Percentiles rank a stretch among this genome's conserved stretches.
Evolutionary conservation across 2,888 invertebrate species (phyloP).

Genomic region (Cheilosia impressa): DNA sequence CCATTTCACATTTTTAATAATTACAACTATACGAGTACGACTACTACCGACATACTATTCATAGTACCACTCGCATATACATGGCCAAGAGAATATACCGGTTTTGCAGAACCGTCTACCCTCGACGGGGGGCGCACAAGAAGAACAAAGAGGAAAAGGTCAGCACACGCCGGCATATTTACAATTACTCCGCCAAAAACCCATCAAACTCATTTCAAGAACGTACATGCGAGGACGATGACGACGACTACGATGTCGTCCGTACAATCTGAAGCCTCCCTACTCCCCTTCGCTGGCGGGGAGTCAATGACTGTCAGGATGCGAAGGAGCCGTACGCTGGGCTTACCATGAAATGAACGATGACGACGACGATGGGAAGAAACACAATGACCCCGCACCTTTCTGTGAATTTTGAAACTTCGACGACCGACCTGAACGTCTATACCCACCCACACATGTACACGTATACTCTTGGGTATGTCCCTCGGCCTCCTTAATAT

Average conservation of each 20-base stretch:
- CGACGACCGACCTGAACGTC: conserved; percentile 44
- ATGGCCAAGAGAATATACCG: no score
- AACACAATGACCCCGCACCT: conserved; percentile 52
- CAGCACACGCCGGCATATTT: conserved; percentile 17
- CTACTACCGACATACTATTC: no score
- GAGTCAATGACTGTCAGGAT: conserved; percentile 48
- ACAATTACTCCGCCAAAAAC: conserved; percentile 51
- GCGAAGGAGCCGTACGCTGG: conserved; percentile 7
- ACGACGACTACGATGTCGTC: neutral
- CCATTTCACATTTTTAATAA: no score
- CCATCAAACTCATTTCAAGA: conserved; percentile 48
- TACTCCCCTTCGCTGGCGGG: conserved; percentile 11
- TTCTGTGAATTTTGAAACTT: conserved; percentile 48
- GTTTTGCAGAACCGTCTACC: conserved; percentile 24
- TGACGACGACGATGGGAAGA: neutral
- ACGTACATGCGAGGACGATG: conserved; percentile 4
- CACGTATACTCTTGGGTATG: neutral
- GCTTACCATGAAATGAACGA: neutral
- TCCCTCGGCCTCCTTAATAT: conserved; percentile 32
- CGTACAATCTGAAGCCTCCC: neutral
- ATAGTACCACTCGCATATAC: no score
- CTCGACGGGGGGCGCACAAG: neutral
- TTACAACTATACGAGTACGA: no score
- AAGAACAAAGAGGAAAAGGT: conserved; percentile 1
- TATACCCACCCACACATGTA: neutral